phyloP scores from a whole-genome alignment of 2,888 invertebrate species.

The Pyrochroa serraticornis region DNA sequence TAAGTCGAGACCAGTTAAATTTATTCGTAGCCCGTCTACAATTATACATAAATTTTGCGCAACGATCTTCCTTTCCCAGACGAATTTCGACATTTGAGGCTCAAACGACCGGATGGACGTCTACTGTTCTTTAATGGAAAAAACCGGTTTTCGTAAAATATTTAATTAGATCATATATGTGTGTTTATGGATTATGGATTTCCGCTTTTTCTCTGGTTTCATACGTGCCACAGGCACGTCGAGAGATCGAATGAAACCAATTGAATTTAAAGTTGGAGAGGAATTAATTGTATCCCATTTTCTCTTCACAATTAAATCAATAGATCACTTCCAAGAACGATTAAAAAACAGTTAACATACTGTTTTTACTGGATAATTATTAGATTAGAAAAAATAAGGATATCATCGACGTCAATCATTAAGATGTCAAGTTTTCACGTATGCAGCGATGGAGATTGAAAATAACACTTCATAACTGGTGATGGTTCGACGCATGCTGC shows the following conservation, averaged over 20 bases:
- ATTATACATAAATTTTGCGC: conserved; percentile 8
- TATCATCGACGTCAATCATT: background rate
- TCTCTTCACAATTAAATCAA: background rate
- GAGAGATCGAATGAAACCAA: too few species aligned
- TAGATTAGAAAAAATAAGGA: too few species aligned
- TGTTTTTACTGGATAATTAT: too few species aligned
- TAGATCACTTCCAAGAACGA: conserved; percentile 1
- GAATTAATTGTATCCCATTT: background rate
- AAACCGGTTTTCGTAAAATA: conserved; percentile 8
- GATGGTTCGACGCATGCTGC: conserved; percentile 32
- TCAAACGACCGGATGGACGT: conserved; percentile 16
- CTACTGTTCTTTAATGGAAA: background rate
- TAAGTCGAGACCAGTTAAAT: background rate
- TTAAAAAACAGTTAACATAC: background rate
- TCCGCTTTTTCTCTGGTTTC: conserved; percentile 9
- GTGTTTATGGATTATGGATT: conserved; percentile 27
- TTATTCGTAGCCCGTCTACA: background rate
- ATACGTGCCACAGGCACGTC: too few species aligned
- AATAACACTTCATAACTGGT: conserved; percentile 37
- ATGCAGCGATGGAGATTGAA: conserved; percentile 11
- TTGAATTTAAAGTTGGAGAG: background rate
- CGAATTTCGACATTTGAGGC: conserved; percentile 8
- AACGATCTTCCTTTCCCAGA: conserved; percentile 20
- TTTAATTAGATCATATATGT: conserved; percentile 16
- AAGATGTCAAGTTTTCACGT: background rate